These are phyloP conservation scores for Crotalus helleri DNA, from an alignment of 2,113 vertebrate species.

Conservation along the genomic window DNA sequence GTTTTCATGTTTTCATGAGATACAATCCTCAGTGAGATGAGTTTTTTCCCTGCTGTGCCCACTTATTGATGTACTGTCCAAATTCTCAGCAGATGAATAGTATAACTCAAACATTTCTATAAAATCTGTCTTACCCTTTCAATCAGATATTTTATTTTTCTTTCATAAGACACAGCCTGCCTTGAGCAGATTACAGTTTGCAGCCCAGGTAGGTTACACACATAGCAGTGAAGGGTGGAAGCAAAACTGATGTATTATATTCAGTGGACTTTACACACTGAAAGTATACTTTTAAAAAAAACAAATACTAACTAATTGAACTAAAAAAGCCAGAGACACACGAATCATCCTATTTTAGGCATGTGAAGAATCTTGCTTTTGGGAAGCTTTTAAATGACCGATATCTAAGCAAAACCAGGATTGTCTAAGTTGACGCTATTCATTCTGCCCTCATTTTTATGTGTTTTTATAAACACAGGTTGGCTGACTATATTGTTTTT, in stretches of 20 bases:
- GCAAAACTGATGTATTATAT: not conserved
- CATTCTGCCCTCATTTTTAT: not conserved
- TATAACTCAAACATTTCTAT: constrained; percentile 14
- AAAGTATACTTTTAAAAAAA: not conserved
- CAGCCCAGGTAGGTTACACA: not conserved
- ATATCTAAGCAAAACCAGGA: not conserved
- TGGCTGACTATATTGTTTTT: not conserved
- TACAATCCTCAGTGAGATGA: constrained; percentile 10
- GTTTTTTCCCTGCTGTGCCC: constrained; percentile 24
- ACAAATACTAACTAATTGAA: not conserved
- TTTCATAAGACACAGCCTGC: not conserved
- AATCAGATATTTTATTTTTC: not conserved
- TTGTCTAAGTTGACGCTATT: not conserved
- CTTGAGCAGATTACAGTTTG: not conserved
- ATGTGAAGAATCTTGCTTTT: not conserved
- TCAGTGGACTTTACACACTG: not conserved
- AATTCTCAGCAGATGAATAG: constrained; percentile 13
- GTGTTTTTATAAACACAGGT: not conserved
- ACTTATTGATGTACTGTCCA: constrained; percentile 31
- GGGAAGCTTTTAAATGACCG: not conserved
- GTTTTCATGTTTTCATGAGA: constrained; percentile 34
- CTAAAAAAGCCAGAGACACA: not conserved
- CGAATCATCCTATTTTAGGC: not conserved
- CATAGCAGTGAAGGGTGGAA: not conserved
- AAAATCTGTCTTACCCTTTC: not conserved